These are phyloP conservation scores for Scaptomyza montana DNA, from an alignment of 1,140 invertebrate species.

Conservation along the genomic window DNA sequence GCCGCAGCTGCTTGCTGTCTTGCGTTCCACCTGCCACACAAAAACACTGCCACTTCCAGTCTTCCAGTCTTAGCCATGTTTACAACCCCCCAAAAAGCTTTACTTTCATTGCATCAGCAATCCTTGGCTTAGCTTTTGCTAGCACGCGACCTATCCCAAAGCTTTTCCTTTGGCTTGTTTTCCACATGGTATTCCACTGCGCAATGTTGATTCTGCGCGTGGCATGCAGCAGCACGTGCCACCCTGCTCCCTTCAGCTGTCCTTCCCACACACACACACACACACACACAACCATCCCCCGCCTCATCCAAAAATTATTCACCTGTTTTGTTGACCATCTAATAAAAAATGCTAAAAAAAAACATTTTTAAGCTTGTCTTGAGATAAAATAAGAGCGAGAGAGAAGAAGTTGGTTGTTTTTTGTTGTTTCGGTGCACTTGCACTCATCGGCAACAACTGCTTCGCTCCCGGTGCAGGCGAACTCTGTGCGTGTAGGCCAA, in stretches of 20 bases:
- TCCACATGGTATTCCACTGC: slow-evolving; percentile 68
- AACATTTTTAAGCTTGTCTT: no score
- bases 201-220: slow-evolving; percentile 70
- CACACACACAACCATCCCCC: slow-evolving; percentile 23
- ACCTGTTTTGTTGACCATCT: slow-evolving; percentile 53
- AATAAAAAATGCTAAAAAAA: background rate
- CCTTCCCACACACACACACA: slow-evolving; percentile 42
- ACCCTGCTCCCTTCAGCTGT: slow-evolving; percentile 57
- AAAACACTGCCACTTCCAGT: slow-evolving; percentile 21
- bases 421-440: slow-evolving; percentile 31
- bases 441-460: background rate
- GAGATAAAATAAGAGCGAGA: no score
- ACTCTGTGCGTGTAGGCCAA: slow-evolving; percentile 53
- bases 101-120: background rate
- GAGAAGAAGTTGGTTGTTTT: no score
- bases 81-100: slow-evolving; percentile 35
- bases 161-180: slow-evolving; percentile 46
- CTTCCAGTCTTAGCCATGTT: slow-evolving; percentile 6
- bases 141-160: slow-evolving; percentile 69
- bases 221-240: slow-evolving; percentile 65
- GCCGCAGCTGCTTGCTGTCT: slow-evolving; percentile 40
- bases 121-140: slow-evolving; percentile 3
- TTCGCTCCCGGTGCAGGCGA: background rate
- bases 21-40: slow-evolving; percentile 40
- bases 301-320: background rate